Percentiles rank a stretch among this genome's conserved stretches.
Evolutionary conservation across 2,113 vertebrate genomes (phyloP).

Genomic region (Ciconia boyciana): DNA sequence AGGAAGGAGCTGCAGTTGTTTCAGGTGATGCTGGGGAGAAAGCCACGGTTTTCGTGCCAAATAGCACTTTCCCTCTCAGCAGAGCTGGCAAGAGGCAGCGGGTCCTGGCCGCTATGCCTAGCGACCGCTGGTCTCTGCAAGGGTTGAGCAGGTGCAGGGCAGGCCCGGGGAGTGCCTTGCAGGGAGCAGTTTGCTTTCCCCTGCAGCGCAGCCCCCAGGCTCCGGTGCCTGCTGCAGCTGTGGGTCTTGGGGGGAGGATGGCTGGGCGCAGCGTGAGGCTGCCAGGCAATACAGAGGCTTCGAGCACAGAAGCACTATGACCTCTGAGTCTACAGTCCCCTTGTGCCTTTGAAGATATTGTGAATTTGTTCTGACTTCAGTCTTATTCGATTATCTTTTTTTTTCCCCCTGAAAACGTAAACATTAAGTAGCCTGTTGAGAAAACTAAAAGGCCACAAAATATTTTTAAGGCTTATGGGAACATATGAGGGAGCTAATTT

Average conservation of each 20-base stretch:
- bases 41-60: background rate
- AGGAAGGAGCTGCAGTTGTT: slow-evolving; percentile 12
- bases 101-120: background rate
- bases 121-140: background rate
- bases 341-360: accelerated
- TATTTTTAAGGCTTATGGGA: background rate
- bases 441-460: background rate
- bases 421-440: background rate
- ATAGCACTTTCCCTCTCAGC: background rate
- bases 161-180: background rate
- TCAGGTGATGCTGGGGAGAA: background rate
- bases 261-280: background rate
- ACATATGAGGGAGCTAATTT: background rate
- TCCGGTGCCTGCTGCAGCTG: accelerated
- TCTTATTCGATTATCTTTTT: accelerated
- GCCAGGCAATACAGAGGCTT: accelerated
- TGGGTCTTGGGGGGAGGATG: accelerated
- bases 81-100: background rate
- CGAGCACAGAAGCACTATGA: accelerated
- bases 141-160: slow-evolving; percentile 32
- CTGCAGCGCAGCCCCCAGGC: too few relatives aligned
- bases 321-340: background rate
- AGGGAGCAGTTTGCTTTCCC: background rate
- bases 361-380: background rate
- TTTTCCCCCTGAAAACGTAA: background rate